Evolutionary conservation across 2,113 vertebrate species (phyloP).

Genomic region (Xyliphius kryptos): DNA sequence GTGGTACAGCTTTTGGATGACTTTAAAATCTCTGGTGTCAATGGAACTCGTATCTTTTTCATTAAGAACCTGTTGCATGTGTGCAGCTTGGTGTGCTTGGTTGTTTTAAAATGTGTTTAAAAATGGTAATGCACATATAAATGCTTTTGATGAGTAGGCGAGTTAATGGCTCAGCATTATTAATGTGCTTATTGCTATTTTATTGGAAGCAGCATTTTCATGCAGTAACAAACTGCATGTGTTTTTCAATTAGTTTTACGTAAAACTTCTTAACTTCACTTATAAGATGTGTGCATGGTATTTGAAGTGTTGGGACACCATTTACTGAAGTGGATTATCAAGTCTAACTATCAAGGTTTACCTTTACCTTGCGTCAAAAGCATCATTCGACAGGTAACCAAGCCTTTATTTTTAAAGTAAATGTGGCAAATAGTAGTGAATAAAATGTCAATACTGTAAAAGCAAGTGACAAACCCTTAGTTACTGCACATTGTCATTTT

Average conservation of each 20-base stretch:
- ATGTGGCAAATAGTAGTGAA: background rate
- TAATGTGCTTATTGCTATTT: no score
- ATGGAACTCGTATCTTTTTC: conserved; percentile 90
- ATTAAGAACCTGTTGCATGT: background rate
- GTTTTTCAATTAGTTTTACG: no score
- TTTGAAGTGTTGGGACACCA: conserved; percentile 97
- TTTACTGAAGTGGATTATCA: conserved; percentile 98
- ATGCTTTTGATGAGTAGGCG: no score
- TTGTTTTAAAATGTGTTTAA: no score
- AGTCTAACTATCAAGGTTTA: conserved; percentile 96
- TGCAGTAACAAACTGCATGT: no score
- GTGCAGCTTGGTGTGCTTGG: background rate
- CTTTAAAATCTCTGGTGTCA: conserved; percentile 95
- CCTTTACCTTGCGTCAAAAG: conserved; percentile 90
- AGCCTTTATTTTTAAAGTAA: background rate
- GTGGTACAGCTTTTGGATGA: conserved; percentile 94
- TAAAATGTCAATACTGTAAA: no score
- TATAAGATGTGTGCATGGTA: conserved; percentile 94
- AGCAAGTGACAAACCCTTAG: no score
- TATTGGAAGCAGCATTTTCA: no score
- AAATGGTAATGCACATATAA: no score
- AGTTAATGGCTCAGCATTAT: no score
- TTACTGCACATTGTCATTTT: no score
- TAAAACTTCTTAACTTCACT: conserved; percentile 69
- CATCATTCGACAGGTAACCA: conserved; percentile 85